Conservation (phyloP, 2,113 vertebrate genomes). For the Ramphastos sulfuratus region DNA sequence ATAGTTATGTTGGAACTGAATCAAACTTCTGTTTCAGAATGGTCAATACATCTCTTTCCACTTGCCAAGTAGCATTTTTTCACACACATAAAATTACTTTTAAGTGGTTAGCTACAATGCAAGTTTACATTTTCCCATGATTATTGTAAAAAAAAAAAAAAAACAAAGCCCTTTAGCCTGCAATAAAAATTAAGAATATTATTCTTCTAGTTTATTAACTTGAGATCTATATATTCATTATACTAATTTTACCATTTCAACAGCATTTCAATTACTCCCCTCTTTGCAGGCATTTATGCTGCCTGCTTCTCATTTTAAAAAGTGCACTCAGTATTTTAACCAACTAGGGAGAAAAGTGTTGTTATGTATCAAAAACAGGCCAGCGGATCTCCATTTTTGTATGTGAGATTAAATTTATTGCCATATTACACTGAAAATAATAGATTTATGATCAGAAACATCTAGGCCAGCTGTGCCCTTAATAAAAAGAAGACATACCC, state of each 20-base stretch:
- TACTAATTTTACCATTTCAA: background rate
- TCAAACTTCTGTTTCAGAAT: conserved; percentile 7
- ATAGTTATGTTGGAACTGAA: background rate
- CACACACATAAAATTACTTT: background rate
- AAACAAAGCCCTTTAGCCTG: background rate
- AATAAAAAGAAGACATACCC: background rate
- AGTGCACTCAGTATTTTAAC: background rate
- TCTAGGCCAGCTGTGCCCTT: background rate
- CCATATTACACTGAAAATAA: background rate
- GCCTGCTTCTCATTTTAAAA: background rate
- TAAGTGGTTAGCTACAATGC: background rate
- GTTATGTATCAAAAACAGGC: background rate
- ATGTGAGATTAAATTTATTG: background rate
- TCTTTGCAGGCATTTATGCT: background rate
- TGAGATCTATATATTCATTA: background rate
- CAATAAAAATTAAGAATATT: background rate
- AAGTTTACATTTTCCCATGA: conserved; percentile 20
- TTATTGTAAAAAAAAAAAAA: background rate
- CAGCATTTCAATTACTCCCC: background rate
- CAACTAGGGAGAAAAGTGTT: background rate
- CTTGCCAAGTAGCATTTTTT: background rate
- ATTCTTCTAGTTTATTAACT: background rate
- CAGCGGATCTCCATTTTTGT: background rate
- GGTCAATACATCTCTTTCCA: background rate
- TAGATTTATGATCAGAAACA: background rate